Conservation (phyloP, 2,888 invertebrate genomes). For the Sphaerophoria taeniata region DNA sequence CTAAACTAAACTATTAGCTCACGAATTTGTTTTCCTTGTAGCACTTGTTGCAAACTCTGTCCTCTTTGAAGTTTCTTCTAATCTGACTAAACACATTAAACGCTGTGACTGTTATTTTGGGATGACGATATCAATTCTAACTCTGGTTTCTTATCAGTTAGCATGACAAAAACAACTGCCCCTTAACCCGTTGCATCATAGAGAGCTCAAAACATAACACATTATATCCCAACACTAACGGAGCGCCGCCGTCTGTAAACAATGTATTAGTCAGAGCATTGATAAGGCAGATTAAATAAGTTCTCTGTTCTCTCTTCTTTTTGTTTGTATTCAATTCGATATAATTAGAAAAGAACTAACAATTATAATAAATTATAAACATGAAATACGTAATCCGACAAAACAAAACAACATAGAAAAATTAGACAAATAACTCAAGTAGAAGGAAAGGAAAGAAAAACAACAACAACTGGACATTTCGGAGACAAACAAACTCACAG, state of each 20-base stretch:
- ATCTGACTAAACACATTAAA: no score
- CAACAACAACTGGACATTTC: conserved; percentile 1
- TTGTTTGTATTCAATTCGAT: no score
- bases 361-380: conserved; percentile 17
- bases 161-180: no score
- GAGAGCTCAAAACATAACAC: no score
- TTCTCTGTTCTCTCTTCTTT: conserved; percentile 6
- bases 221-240: neutral
- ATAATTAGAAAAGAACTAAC: conserved; percentile 22
- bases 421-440: neutral
- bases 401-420: neutral
- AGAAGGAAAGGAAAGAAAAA: neutral
- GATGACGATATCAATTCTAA: no score
- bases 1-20: no score
- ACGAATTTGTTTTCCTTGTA: no score
- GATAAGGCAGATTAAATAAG: neutral
- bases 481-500: conserved; percentile 1
- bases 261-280: conserved; percentile 24
- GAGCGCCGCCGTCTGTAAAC: neutral
- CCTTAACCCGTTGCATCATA: no score
- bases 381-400: neutral
- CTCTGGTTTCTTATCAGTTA: no score
- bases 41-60: no score
- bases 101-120: no score
- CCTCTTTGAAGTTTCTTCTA: no score